Base-by-base conservation (phyloP, 2,113 vertebrate species). In the Gasterosteus aculeatus region DNA sequence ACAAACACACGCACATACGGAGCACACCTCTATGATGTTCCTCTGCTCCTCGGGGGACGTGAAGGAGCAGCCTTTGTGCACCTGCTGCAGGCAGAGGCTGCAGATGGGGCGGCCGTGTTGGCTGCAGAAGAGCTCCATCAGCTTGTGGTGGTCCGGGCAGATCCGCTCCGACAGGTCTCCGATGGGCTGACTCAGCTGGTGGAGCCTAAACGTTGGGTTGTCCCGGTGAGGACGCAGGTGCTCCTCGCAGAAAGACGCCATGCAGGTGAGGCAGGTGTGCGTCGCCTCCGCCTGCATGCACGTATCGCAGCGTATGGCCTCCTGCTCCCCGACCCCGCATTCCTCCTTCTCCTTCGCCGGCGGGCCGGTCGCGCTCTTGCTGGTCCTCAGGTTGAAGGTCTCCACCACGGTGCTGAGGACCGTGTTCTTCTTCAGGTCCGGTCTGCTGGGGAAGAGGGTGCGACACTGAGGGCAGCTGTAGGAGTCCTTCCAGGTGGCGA, bases 211-310 rank as follows among this genome's bases (percentile, higher is more conserved):
- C 0, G 93, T 83, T 0, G 95, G 96, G 85, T 95, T 98, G 9
- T 97, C 95, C 41, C 51, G 79, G 92, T 99, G 98, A 15, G 98
- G 98, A 54, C 64, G 88, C 82, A 98, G 91, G 88, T 99, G 97
- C 86, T 95, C 94, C 14, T 79, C 29, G 59, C 98, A 99, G 92
- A 93, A 99, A 14, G 97, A 97, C 1, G 95, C 96, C 95, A 97
- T 95, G 91, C 98, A 99, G 85, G 96, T 97, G 56, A 97, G 93
- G 86, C 97, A 99, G 18, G 97, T 99, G 83, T 93, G 92, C 63
- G 66, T 65, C 0, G 97, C 98, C 0, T 80, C 51, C 0, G 71
- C 87, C 59, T 83, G 82, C 92, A 73, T 91, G 74, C 98, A 99
- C 3, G 92, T 90, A 65, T 99, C 97, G 16, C 97, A 99, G 31